These are phyloP conservation scores for Sebastes goodei DNA, from an alignment of 2,797 vertebrate genomes.

Conservation along the genomic window DNA sequence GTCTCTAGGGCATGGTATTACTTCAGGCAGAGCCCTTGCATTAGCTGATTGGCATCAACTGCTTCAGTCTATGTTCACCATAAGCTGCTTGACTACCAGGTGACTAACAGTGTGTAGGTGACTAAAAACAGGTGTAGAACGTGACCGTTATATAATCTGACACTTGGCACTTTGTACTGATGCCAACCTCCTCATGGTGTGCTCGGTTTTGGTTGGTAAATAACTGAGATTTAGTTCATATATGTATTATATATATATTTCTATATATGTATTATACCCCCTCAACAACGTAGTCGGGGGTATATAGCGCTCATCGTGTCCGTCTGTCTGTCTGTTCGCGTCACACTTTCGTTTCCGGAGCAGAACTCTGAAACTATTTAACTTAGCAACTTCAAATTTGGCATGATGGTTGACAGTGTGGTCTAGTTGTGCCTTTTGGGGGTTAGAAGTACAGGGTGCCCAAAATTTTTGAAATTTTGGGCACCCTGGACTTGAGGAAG, in stretches of 20 bases:
- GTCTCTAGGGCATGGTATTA: background rate
- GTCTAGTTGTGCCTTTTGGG: no score
- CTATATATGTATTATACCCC: no score
- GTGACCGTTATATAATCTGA: background rate
- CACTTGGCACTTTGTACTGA: background rate
- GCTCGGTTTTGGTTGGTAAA: background rate
- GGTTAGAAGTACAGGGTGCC: no score
- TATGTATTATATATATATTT: background rate
- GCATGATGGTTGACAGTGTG: no score
- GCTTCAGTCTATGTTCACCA: no score
- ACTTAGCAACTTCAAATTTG: no score
- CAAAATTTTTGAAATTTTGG: accelerated
- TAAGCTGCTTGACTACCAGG: background rate
- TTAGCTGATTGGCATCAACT: background rate
- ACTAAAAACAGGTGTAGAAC: background rate
- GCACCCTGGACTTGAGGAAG: no score
- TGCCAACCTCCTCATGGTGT: background rate
- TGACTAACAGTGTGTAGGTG: background rate
- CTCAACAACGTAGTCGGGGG: no score
- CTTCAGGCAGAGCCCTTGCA: background rate
- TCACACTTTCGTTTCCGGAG: no score
- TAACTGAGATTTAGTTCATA: background rate
- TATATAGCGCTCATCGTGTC: no score
- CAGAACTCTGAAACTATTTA: no score
- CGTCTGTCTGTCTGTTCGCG: no score